Conservation (phyloP, 2,888 invertebrate genomes). For the Ellobium chinense region DNA sequence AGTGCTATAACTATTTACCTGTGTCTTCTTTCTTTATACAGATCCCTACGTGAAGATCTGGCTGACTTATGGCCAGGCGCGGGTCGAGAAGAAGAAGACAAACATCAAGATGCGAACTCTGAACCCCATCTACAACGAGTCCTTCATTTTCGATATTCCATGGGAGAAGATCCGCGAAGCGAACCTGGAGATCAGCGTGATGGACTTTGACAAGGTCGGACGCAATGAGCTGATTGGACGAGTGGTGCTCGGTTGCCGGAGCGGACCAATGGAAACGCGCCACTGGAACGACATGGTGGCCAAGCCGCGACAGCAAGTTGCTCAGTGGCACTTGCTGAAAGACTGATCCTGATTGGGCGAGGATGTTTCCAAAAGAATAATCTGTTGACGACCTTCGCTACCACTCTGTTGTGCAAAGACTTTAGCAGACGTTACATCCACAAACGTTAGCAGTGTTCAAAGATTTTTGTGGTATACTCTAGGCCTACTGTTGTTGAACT, state of each 20-base stretch:
- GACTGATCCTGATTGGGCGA: constrained; percentile 60
- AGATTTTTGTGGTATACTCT: too few species aligned
- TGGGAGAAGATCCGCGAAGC: constrained; percentile 98
- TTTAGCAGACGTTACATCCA: too few species aligned
- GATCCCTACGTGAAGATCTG: constrained; percentile 99
- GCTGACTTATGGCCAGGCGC: constrained; percentile 96
- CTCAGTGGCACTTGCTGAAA: constrained; percentile 98
- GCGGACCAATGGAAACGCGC: constrained; percentile 96
- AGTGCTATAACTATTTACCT: neutral
- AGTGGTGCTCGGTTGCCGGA: constrained; percentile 81
- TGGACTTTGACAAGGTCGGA: constrained; percentile 98
- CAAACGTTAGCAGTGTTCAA: constrained; percentile 1
- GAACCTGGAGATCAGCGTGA: constrained; percentile 94
- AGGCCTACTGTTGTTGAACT: too few species aligned
- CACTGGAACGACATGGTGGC: constrained; percentile 99
- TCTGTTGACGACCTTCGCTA: neutral
- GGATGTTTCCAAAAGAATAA: neutral
- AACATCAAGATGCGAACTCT: constrained; percentile 85
- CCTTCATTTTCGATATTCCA: constrained; percentile 96
- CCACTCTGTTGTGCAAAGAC: neutral
- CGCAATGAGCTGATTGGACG: constrained; percentile 94
- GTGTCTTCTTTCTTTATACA: constrained; percentile 81
- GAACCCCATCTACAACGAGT: constrained; percentile 97
- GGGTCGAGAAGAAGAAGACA: constrained; percentile 97
- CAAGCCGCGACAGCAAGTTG: constrained; percentile 95